These are phyloP conservation scores for Lepidochrysops patricia DNA, from an alignment of 2,888 invertebrate genomes.

Conservation along the genomic window DNA sequence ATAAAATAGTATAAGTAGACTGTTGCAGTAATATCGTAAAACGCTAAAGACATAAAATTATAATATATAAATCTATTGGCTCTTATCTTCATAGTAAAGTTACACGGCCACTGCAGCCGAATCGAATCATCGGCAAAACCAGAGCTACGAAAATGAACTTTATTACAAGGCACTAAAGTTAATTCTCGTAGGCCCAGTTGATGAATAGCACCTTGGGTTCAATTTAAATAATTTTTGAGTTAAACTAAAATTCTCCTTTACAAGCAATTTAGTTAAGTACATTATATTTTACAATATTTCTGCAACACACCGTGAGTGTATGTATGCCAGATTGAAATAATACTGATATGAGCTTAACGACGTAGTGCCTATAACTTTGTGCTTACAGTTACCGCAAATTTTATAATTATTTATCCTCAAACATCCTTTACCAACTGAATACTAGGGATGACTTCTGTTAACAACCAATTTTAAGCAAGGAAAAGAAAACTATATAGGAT, in stretches of 20 bases:
- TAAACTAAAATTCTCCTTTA: not conserved
- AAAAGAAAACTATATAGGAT: too few relatives aligned
- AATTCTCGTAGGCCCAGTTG: too few relatives aligned
- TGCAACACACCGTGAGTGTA: slow-evolving; percentile 37
- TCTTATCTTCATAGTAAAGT: too few relatives aligned
- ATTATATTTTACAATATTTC: slow-evolving; percentile 8
- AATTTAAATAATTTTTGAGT: not conserved
- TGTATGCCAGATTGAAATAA: slow-evolving; percentile 68
- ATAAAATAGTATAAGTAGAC: slow-evolving; percentile 6
- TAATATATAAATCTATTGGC: too few relatives aligned
- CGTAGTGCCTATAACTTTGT: slow-evolving; percentile 78
- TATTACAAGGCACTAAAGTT: too few relatives aligned
- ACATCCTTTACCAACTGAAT: not conserved
- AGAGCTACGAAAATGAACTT: too few relatives aligned
- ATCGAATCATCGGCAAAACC: too few relatives aligned
- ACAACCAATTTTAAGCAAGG: not conserved
- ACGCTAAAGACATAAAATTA: not conserved
- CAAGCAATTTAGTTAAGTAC: too few relatives aligned
- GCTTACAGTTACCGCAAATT: slow-evolving; percentile 56
- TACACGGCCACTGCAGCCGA: too few relatives aligned
- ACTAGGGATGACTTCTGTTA: not conserved
- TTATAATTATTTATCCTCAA: slow-evolving; percentile 19
- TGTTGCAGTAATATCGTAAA: slow-evolving; percentile 12
- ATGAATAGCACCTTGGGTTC: too few relatives aligned
- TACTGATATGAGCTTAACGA: slow-evolving; percentile 79